Evolutionary conservation across 2,888 invertebrate species (phyloP).

Genomic region (Didymodactylos carnosus): DNA sequence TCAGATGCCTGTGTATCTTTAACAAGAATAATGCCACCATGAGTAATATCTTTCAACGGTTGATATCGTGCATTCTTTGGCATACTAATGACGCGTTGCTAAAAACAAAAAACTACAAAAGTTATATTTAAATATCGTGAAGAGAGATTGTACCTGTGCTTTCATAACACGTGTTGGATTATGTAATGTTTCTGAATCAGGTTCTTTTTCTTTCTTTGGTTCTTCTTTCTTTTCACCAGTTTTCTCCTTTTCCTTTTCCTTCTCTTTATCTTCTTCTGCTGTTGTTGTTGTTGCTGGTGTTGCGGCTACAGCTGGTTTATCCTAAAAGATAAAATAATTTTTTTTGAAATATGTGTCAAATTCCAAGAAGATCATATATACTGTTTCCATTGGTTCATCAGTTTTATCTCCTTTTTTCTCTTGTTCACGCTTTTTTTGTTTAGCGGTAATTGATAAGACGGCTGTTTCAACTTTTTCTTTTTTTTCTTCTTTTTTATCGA

Average conservation of each 20-base stretch:
- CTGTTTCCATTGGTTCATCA: slow-evolving; percentile 69
- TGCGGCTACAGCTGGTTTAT: too few species aligned
- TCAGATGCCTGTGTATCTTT: slow-evolving; percentile 57
- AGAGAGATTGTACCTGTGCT: slow-evolving; percentile 45
- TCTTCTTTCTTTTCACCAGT: slow-evolving; percentile 41
- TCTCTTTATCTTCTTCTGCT: too few species aligned
- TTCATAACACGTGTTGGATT: slow-evolving; percentile 87
- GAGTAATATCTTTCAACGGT: slow-evolving; percentile 58
- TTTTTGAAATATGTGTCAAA: too few species aligned
- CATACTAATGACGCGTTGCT: slow-evolving; percentile 47
- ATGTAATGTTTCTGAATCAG: slow-evolving; percentile 65
- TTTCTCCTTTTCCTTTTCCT: slow-evolving; percentile 21
- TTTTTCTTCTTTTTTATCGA: slow-evolving; percentile 93
- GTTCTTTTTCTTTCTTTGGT: slow-evolving; percentile 42
- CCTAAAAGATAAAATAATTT: too few species aligned
- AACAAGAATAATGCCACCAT: slow-evolving; percentile 82
- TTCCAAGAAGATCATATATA: slow-evolving; percentile 24
- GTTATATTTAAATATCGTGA: not conserved
- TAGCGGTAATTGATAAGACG: slow-evolving; percentile 42
- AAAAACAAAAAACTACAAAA: not conserved
- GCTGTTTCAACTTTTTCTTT: slow-evolving; percentile 93
- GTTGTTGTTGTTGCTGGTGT: slow-evolving; percentile 19
- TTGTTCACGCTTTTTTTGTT: slow-evolving; percentile 5
- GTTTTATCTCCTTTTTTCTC: slow-evolving; percentile 54
- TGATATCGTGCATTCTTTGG: slow-evolving; percentile 61